These are phyloP conservation scores for Drosophila silvestris DNA, from an alignment of 2,888 invertebrate species.

Conservation along the genomic window DNA sequence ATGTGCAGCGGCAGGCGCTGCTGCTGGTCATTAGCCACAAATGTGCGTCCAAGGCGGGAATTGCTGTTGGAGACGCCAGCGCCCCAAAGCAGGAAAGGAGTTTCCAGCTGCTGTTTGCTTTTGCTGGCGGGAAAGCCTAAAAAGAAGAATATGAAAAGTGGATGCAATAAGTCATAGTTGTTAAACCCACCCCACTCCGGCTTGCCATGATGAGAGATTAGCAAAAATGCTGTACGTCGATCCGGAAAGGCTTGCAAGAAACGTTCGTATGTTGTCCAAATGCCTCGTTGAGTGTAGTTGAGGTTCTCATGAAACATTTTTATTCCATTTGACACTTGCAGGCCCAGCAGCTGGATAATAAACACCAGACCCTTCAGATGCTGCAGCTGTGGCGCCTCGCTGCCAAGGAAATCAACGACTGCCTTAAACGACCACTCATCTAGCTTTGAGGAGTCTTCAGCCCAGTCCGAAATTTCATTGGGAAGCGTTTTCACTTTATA, in stretches of 20 bases:
- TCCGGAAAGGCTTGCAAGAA: constrained; percentile 92
- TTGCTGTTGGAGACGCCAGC: constrained; percentile 88
- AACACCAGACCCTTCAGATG: constrained; percentile 88
- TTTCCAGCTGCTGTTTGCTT: constrained; percentile 93
- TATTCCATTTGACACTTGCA: constrained; percentile 95
- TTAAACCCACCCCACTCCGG: constrained; percentile 93
- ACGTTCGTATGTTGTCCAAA: constrained; percentile 88
- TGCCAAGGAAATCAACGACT: constrained; percentile 88
- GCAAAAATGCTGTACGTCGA: constrained; percentile 92
- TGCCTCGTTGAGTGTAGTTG: constrained; percentile 90
- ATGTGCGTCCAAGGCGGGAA: constrained; percentile 29
- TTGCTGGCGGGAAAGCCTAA: constrained; percentile 87
- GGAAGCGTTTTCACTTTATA: constrained; percentile 90
- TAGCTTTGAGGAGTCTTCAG: constrained; percentile 86
- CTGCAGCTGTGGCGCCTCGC: constrained; percentile 84
- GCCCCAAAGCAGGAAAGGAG: constrained; percentile 97
- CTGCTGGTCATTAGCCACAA: constrained; percentile 39
- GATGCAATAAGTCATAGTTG: neutral
- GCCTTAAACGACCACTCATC: constrained; percentile 96
- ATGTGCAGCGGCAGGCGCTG: constrained; percentile 86
- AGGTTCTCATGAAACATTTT: constrained; percentile 93
- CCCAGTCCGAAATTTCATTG: constrained; percentile 89
- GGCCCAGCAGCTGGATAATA: constrained; percentile 96
- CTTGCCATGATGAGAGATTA: constrained; percentile 99
- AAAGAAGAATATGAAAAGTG: neutral